Percentiles rank a stretch among this genome's conserved stretches.
phyloP scores from a whole-genome alignment of 2,113 vertebrate species.

The Tragelaphus scriptus region DNA sequence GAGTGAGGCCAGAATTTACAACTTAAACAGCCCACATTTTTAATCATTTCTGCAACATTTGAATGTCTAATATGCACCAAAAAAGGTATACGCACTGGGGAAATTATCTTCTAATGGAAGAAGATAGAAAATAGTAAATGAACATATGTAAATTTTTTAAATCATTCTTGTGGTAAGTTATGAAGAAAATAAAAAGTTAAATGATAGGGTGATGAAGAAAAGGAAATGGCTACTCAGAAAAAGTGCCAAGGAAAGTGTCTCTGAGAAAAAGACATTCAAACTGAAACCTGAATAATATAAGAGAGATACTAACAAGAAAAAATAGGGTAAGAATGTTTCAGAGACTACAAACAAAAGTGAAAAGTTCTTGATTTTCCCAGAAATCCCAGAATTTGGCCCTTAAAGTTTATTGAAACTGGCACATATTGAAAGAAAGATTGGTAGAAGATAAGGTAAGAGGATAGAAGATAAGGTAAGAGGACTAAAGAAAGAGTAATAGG shows the following conservation, averaged over 20 bases:
- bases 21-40: neutral
- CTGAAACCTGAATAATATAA: neutral
- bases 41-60: neutral
- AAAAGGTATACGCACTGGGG: neutral
- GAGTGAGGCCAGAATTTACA: neutral
- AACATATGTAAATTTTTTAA: neutral
- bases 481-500: neutral
- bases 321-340: neutral
- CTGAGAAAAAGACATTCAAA: neutral
- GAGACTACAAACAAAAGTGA: neutral
- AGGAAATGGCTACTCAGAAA: neutral
- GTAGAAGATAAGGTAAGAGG: neutral
- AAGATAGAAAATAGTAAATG: neutral
- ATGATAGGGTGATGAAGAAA: neutral
- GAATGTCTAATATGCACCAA: neutral
- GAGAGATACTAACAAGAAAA: neutral
- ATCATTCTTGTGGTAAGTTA: neutral
- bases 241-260: neutral
- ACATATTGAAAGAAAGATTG: neutral
- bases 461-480: neutral
- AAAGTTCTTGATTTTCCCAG: neutral
- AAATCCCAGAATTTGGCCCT: neutral
- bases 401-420: neutral
- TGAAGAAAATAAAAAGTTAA: constrained; percentile 10
- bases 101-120: neutral